Evolutionary conservation across 2,888 invertebrate species (phyloP).

Genomic region (Meloe dianella): DNA sequence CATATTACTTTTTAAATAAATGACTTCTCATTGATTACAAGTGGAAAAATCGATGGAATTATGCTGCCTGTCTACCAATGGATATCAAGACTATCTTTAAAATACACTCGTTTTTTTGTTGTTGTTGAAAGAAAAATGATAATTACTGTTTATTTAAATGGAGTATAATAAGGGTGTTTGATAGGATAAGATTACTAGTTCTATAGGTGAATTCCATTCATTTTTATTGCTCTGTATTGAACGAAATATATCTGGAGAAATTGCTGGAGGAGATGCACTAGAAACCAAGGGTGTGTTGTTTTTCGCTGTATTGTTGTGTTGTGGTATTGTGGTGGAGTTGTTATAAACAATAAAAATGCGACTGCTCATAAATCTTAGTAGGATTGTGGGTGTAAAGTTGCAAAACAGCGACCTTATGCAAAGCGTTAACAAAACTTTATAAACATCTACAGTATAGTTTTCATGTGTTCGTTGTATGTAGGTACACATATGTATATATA

Average conservation of each 20-base stretch:
- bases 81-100: neutral
- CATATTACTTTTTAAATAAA: conserved; percentile 40
- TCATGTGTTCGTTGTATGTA: conserved; percentile 5
- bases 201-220: neutral
- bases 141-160: neutral
- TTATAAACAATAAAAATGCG: conserved; percentile 53
- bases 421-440: conserved; percentile 47
- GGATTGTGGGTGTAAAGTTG: conserved; percentile 52
- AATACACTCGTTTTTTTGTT: neutral
- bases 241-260: neutral
- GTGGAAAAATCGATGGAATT: neutral
- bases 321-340: conserved; percentile 43
- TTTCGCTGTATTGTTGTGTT: conserved; percentile 15
- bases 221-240: neutral
- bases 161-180: neutral
- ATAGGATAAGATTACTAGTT: neutral
- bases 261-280: conserved; percentile 11
- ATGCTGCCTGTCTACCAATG: neutral
- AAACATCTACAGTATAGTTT: conserved; percentile 47
- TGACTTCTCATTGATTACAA: conserved; percentile 15
- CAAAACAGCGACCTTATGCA: conserved; percentile 52
- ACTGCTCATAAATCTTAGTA: conserved; percentile 44
- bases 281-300: conserved; percentile 8
- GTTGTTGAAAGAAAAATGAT: neutral
- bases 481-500: conserved; percentile 18